Evolutionary conservation across 2,888 invertebrate genomes (phyloP), one percentile per base, ranked within the genome.

Genomic region (Laothoe populi): DNA sequence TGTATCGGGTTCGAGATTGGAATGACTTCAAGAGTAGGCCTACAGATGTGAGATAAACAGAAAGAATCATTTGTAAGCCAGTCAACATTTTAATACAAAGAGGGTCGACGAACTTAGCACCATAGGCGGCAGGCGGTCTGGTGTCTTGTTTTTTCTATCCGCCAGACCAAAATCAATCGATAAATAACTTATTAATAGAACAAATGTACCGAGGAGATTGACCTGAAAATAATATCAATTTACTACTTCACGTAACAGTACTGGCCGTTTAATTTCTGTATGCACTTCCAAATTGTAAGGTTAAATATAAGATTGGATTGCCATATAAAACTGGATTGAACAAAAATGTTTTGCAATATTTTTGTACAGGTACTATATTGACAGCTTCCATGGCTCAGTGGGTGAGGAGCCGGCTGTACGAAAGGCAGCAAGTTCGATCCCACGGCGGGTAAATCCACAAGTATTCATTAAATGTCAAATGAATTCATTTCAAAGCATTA

Each of bases 71-170:
- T 31, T 31, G 31, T 35, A 35, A 31, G 10, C 31, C 5, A n/a
- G 48, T 48, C 48, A 13, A 24, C 48, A 23, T 31, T n/a, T n/a
- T 11, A 53, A 53, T 35, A 35, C 53, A 35, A 53, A 19, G 35
- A 19, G 19, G 53, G 45, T 59, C 59, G 45, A 45, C 26, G 59
- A 59, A 45, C 59, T 42, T 13, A 44, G 16, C 31, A 19, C 53
- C 45, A 35, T 21, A 31, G 59, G 59, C 59, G 59, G 59, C 59
- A 59, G 31, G 59, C 59, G 31, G 59, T 59, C 59, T 59, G 26
- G 23, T 57, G 53, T 31, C 35, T 31, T 11, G 53, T 53, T 53
- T 53, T 53, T 53, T 46, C 24, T 23, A 35, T 45, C 10, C 1
- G 16, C 49, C 49, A 49, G 31, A 49, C 49, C 24, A 49, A n/a